Evolutionary conservation across 2,888 invertebrate genomes (phyloP), one percentile per base, ranked within the genome.

Genomic region (Tenthredo distinguenda): DNA sequence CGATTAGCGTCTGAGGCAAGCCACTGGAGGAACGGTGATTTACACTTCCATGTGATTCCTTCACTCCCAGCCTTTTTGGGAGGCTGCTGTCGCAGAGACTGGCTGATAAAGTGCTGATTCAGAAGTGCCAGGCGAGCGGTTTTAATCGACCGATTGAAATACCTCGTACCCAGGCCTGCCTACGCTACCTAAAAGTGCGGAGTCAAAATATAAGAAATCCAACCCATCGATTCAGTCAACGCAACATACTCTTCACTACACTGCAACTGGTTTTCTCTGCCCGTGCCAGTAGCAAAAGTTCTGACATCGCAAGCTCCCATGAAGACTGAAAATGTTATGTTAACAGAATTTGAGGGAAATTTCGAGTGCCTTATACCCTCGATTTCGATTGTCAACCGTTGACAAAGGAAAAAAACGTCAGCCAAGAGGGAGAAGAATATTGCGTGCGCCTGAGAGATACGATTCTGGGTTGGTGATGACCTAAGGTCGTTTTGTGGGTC

Each of bases 71-170:
- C 12, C 4, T 21, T 43, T 43, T 74, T n/a, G 21, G 21, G 43
- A 74, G 26, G 43, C n/a, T 74, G n/a, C n/a, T 74, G 9, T 40
- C 72, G 43, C 43, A 74, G 43, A 43, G 43, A 74, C 72, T 43
- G 21, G 72, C 43, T 21, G 43, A 43, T 40, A 74, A 40, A 74
- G 21, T 74, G 40, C 72, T 74, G 72, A 74, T 43, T 12, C 72
- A 21, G 31, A 43, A 43, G n/a, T 74, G n/a, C 72, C 43, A 21
- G 21, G 43, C 21, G 9, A 74, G 72, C 43, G 43, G 43, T 40
- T 74, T 71, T 37, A 37, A 34, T 34, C 71, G 18, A 34, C 34
- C 9, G 72, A 74, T 71, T 37, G n/a, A 37, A 71, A 71, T 71
- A 31, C 71, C 71, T 37, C 34, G 37, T 9, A 31, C 12, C 18